Percentiles rank a stretch among this genome's conserved stretches.
Evolutionary conservation across 2,113 vertebrate genomes (phyloP).

Genomic region (Ammodytes marinus): DNA sequence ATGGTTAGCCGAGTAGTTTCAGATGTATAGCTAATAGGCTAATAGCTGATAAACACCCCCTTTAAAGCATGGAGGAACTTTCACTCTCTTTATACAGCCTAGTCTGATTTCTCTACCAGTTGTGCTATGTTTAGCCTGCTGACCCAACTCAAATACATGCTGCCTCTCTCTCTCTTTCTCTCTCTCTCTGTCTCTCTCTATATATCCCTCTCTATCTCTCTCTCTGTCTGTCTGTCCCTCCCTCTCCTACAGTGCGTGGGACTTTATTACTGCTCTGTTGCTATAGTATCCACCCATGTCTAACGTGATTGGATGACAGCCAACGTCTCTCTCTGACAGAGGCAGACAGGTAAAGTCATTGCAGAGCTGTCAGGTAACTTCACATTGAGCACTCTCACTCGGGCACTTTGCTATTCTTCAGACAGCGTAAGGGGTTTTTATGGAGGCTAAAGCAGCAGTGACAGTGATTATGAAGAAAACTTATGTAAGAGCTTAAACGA

Average conservation of each 20-base stretch:
- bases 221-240: background rate
- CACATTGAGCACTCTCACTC: background rate
- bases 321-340: slow-evolving; percentile 34
- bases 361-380: slow-evolving; percentile 25
- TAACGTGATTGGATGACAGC: slow-evolving; percentile 33
- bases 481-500: background rate
- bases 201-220: slow-evolving; percentile 38
- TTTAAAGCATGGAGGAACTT: slow-evolving; percentile 3
- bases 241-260: background rate
- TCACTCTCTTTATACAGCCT: slow-evolving; percentile 13
- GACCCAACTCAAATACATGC: slow-evolving; percentile 41
- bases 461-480: no score
- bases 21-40: slow-evolving; percentile 20
- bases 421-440: background rate
- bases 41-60: slow-evolving; percentile 10
- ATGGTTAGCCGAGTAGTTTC: slow-evolving; percentile 50
- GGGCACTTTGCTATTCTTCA: slow-evolving; percentile 11
- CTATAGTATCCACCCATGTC: slow-evolving; percentile 25
- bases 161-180: slow-evolving; percentile 36
- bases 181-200: slow-evolving; percentile 32
- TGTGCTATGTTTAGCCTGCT: slow-evolving; percentile 68
- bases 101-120: slow-evolving; percentile 46
- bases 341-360: slow-evolving; percentile 24
- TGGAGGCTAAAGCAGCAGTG: background rate
- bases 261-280: slow-evolving; percentile 16